Conservation (phyloP, 2,113 vertebrate genomes). For the Heteronetta atricapilla region DNA sequence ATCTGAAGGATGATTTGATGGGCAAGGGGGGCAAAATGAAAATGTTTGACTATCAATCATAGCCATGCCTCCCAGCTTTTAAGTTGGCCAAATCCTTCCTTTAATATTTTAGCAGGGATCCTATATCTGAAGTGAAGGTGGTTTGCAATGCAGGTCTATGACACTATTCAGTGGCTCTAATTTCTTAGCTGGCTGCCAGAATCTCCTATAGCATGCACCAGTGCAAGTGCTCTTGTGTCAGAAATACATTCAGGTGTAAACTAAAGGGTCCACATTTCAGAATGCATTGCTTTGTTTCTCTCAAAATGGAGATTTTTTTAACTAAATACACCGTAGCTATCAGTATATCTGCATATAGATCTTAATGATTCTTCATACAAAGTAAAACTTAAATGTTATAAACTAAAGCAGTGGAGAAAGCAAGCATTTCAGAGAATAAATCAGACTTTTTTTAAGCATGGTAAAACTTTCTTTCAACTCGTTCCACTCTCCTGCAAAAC, state of each 20-base stretch:
- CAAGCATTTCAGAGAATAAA: not conserved
- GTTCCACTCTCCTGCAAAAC: not conserved
- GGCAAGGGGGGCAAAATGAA: not conserved
- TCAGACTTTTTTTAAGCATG: not conserved
- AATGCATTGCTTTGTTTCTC: not conserved
- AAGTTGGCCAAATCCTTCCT: not conserved
- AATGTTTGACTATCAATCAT: accelerated
- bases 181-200: not conserved
- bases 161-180: not conserved
- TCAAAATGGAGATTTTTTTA: not conserved
- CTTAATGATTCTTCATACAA: not conserved
- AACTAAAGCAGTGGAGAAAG: not conserved
- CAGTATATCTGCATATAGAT: not conserved
- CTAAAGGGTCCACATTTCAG: not conserved
- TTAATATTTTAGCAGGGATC: not conserved
- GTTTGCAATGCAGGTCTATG: not conserved
- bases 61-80: not conserved
- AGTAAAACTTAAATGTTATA: not conserved
- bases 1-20: not conserved
- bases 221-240: not conserved
- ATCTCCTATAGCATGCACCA: not conserved
- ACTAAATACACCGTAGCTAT: not conserved
- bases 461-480: not conserved
- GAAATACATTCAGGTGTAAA: not conserved
- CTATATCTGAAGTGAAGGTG: not conserved